Evolutionary conservation across 1,140 invertebrate genomes (phyloP).

Genomic region (Eriosoma lanigerum): DNA sequence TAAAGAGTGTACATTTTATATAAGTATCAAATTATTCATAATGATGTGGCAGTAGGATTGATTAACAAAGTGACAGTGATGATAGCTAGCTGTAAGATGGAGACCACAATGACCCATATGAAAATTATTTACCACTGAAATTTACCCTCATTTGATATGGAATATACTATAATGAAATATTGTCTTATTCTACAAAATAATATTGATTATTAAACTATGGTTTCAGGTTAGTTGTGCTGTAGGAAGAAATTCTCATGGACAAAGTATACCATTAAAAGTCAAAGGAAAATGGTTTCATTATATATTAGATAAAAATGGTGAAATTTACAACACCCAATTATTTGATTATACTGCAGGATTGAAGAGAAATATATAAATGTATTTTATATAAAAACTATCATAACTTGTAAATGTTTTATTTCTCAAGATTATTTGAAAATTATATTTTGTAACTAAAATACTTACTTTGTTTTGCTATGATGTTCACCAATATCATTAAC

Average conservation of each 20-base stretch:
- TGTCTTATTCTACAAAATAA: not conserved
- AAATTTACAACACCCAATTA: slow-evolving; percentile 30
- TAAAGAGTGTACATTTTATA: too few relatives aligned
- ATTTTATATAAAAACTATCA: too few relatives aligned
- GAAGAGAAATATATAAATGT: slow-evolving; percentile 21
- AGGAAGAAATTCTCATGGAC: slow-evolving; percentile 9
- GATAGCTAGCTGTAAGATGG: too few relatives aligned
- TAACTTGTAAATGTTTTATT: not conserved
- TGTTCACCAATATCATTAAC: slow-evolving; percentile 39
- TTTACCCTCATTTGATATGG: too few relatives aligned
- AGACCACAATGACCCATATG: too few relatives aligned
- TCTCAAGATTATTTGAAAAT: not conserved
- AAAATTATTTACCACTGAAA: too few relatives aligned
- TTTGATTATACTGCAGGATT: slow-evolving; percentile 46
- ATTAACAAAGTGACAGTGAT: too few relatives aligned
- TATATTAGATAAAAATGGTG: slow-evolving; percentile 46
- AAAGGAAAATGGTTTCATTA: slow-evolving; percentile 50
- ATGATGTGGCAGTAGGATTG: too few relatives aligned
- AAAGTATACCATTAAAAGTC: slow-evolving; percentile 49
- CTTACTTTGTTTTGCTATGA: slow-evolving; percentile 32
- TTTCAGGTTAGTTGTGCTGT: slow-evolving; percentile 47
- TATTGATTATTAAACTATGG: not conserved
- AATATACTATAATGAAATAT: too few relatives aligned
- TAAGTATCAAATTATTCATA: too few relatives aligned
- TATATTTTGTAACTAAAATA: not conserved